Base-by-base conservation (phyloP, 2,113 vertebrate genomes). In the Pluvianellus socialis region DNA sequence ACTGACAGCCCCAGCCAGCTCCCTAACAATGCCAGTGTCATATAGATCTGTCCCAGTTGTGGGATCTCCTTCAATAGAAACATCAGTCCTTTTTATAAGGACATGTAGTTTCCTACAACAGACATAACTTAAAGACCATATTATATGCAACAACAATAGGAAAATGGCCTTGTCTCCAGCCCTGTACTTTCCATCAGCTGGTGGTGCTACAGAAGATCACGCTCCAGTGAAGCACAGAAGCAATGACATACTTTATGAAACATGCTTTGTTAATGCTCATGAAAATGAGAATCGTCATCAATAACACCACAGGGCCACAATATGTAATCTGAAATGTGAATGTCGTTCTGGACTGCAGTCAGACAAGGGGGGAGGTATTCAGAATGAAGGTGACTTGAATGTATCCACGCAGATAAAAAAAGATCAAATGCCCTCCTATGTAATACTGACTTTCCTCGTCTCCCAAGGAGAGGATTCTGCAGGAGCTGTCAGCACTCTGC, bases 151-250 rank as follows among this genome's bases (percentile, higher is more conserved):
- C 33, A 92, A 61, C 75, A 56, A 18, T 79, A 84, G 70, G 61
- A 53, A 68, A 94, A 87, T 5, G 33, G 61, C 27, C 28, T 61
- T 75, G 33, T 87, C 27, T 61, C 47, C 35, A 79, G 66, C n/a
- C 42, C 67, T 19, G 33, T 49, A 18, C 79, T 88, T 94, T 88
- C 82, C 80, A 84, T 94, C 70, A 89, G 80, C 73, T 89, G 30
- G 15, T 87, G 61, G 6, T 79, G 70, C 80, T 52, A n/a, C 66
- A 79, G 73, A 55, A 92, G 86, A 77, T 68, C 92, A 79, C 45
- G 80, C 79, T 96, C 73, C 92, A 94, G 53, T 32, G 70, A 94
- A 79, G 94, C 92, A 85, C 52, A 91, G 83, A 87, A 67, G 53
- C 58, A 79, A 30, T 61, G 65, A 82, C 35, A 85, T 53, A 58